Base-by-base conservation (phyloP, 2,888 invertebrate genomes). In the Scaptomyza parva region DNA sequence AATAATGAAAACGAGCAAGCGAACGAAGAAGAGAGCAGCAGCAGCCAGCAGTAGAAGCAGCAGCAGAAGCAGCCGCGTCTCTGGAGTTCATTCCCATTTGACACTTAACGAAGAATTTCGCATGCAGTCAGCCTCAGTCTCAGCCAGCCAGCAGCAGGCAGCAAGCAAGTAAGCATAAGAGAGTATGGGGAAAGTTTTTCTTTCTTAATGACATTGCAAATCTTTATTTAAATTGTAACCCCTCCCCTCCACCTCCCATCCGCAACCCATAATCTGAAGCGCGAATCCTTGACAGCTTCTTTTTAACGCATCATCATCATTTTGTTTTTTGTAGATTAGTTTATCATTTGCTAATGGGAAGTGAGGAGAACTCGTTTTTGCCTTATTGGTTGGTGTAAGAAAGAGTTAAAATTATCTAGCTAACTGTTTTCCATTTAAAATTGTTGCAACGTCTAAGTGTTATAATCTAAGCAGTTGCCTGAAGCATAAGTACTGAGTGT, bases 11-110 rank as follows among this genome's bases (percentile, higher is more conserved):
- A 33, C 41, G 57, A 47, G 48, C 44, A 39, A 55, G 60, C 43
- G 40, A 17, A 26, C 48, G 53, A 35, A 41, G 22, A 47, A 30
- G 18, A 47, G 37, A 37, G 37, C 33, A 30, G n/a, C n/a, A n/a
- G 28, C 33, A 33, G 33, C 35, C 8, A 9, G 17, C 37, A 37
- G n/a, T n/a, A n/a, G n/a, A n/a, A n/a, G n/a, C n/a, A n/a, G n/a
- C n/a, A n/a, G n/a, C n/a, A n/a, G n/a, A n/a, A n/a, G 35, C 35
- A 35, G 37, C 37, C 8, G 37, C 9, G 30, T 18, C 11, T 70
- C 66, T 39, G 76, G 70, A 67, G 79, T 79, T 79, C 79, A 70
- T 79, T 79, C 79, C 76, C 79, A 68, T 70, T 79, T 79, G 76
- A 79, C 76, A 79, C 77, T 76, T 65, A 72, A 75, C 40, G 54